These are phyloP conservation scores for Hydrochoerus hydrochaeris DNA, from an alignment of 2,113 vertebrate species.

Conservation along the genomic window DNA sequence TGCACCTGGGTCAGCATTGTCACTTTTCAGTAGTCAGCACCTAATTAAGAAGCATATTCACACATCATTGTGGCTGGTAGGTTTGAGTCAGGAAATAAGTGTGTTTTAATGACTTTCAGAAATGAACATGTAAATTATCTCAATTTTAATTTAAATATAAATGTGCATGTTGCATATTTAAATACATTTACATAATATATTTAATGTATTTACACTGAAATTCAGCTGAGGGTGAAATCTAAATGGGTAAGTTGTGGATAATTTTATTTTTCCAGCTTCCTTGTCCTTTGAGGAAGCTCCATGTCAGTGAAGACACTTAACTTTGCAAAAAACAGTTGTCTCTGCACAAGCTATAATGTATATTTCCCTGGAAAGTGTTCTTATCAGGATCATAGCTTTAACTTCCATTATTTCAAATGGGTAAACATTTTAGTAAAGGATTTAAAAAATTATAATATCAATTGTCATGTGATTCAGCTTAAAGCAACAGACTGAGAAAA, in stretches of 20 bases:
- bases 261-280: constrained; percentile 49
- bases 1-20: neutral
- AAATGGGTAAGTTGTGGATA: constrained; percentile 39
- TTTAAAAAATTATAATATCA: constrained; percentile 61
- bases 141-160: constrained; percentile 70
- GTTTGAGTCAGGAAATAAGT: constrained; percentile 62
- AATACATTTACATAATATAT: constrained; percentile 74
- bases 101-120: constrained; percentile 67
- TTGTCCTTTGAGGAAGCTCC: neutral
- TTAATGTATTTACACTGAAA: constrained; percentile 66
- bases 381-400: constrained; percentile 46
- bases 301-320: neutral
- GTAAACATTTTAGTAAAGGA: constrained; percentile 41
- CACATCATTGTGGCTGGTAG: constrained; percentile 24
- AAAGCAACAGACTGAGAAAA: constrained; percentile 78
- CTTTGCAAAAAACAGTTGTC: neutral
- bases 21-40: neutral
- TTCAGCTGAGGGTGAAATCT: constrained; percentile 60
- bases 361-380: constrained; percentile 54
- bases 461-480: constrained; percentile 72
- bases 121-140: constrained; percentile 55
- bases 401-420: constrained; percentile 63
- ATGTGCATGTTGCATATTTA: constrained; percentile 41
- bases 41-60: constrained; percentile 51
- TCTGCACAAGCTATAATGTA: neutral